These are phyloP conservation scores for Anarsia innoxiella DNA, from an alignment of 2,888 invertebrate genomes.

Conservation along the genomic window DNA sequence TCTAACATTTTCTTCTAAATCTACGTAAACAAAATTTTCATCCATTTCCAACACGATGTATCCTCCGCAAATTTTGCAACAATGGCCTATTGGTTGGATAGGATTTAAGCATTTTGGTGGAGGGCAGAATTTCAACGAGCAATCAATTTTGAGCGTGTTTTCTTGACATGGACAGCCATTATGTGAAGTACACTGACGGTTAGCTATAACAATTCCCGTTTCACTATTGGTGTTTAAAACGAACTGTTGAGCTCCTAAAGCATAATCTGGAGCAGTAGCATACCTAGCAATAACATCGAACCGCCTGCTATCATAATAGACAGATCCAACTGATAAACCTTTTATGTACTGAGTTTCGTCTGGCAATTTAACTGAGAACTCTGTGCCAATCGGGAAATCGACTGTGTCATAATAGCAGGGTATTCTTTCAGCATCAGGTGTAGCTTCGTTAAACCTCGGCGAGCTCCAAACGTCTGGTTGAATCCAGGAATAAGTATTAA, in stretches of 20 bases:
- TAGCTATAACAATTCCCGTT: slow-evolving; percentile 28
- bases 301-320: neutral
- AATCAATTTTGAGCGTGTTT: slow-evolving; percentile 36
- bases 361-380: slow-evolving; percentile 39
- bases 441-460: slow-evolving; percentile 53
- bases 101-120: slow-evolving; percentile 45
- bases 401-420: slow-evolving; percentile 65
- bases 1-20: slow-evolving; percentile 40
- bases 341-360: no score
- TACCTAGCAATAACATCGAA: no score
- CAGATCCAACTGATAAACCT: neutral
- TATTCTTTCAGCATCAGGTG: slow-evolving; percentile 64
- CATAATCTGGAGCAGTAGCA: no score
- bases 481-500: slow-evolving; percentile 43
- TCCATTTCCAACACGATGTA: slow-evolving; percentile 39
- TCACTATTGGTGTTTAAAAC: slow-evolving; percentile 26
- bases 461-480: slow-evolving; percentile 63
- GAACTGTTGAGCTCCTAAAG: slow-evolving; percentile 38
- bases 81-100: slow-evolving; percentile 53
- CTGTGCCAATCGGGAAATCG: slow-evolving; percentile 47
- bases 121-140: slow-evolving; percentile 45
- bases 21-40: slow-evolving; percentile 39
- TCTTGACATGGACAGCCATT: slow-evolving; percentile 57
- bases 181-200: slow-evolving; percentile 27
- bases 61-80: slow-evolving; percentile 61